phyloP scores from a whole-genome alignment of 2,113 vertebrate genomes.

The Heptranchias perlo region DNA sequence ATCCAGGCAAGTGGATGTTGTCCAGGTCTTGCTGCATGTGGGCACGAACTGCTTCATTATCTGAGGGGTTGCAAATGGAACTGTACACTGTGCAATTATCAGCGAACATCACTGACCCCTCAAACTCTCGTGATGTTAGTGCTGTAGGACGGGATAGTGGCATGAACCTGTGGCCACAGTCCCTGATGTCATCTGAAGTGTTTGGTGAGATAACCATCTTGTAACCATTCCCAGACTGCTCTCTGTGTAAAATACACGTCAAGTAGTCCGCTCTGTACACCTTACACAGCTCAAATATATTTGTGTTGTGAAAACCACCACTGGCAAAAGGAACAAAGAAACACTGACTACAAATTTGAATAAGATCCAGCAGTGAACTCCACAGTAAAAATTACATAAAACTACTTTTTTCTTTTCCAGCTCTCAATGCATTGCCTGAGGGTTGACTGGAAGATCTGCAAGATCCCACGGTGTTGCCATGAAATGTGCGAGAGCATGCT shows the following conservation, averaged over 20 bases:
- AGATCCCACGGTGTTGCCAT: not conserved
- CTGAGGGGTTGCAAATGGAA: no score
- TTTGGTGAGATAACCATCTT: not conserved
- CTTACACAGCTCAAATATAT: not conserved
- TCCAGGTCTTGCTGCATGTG: no score
- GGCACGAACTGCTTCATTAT: no score
- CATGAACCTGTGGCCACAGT: not conserved
- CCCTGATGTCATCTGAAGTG: not conserved
- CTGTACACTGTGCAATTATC: no score
- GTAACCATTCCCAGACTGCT: not conserved
- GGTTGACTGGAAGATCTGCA: not conserved
- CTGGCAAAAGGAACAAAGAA: not conserved
- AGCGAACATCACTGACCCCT: not conserved
- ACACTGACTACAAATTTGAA: not conserved
- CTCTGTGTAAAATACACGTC: not conserved
- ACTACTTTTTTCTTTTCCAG: not conserved
- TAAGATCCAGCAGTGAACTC: not conserved
- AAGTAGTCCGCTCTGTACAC: not conserved
- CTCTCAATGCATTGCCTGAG: not conserved
- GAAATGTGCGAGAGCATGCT: not conserved
- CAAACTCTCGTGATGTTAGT: not conserved
- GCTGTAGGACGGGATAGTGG: not conserved
- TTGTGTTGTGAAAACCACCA: not conserved
- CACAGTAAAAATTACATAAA: not conserved
- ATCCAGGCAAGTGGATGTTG: no score